Evolutionary conservation across 2,797 vertebrate genomes (phyloP), one percentile per base, ranked within the genome.

Genomic region (Myiothlypis chrysogaster): DNA sequence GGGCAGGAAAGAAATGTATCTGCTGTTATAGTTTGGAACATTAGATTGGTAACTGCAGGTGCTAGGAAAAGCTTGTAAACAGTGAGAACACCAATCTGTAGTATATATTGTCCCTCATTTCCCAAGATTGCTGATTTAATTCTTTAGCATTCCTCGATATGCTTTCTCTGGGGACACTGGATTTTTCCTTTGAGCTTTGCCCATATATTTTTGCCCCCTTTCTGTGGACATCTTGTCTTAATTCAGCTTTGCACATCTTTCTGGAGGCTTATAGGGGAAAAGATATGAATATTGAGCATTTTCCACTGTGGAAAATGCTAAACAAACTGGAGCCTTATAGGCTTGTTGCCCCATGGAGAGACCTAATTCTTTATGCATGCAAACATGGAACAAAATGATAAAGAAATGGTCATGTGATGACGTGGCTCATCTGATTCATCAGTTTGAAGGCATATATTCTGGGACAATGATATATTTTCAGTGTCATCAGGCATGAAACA

Each of bases 381-480:
- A 93, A 90, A 57, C 60, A 50, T 73, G 78, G 23, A 90, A 95
- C 43, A 90, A 97, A 96, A 95, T 86, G 3, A 46, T 63, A 72
- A 69, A 60, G 32, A 68, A 88, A 84, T n/a, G 30, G 19, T 76
- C 22, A 7, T n/a, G n/a, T 32, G 61, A 50, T 59, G 61, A 59
- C 18, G 15, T 82, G 41, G 56, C 30, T 94, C 15, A 56, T 3
- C 2, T 59, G 59, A 72, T 68, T 76, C 57, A 41, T 77, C 63
- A 35, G 14, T 78, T 50, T 87, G 20, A 44, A 10, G 6, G 52
- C 14, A 69, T 37, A 30, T 59, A 49, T 91, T 89, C 37, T 64
- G 66, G 14, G 28, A 79, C 4, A 52, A 24, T 15, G 4, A 14
- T 70, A 1, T 49, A 14, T 83, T 92, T 84, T 87, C 71, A 65